Evolutionary conservation across 2,797 vertebrate species (phyloP).

Genomic region (Carcharodon carcharias): DNA sequence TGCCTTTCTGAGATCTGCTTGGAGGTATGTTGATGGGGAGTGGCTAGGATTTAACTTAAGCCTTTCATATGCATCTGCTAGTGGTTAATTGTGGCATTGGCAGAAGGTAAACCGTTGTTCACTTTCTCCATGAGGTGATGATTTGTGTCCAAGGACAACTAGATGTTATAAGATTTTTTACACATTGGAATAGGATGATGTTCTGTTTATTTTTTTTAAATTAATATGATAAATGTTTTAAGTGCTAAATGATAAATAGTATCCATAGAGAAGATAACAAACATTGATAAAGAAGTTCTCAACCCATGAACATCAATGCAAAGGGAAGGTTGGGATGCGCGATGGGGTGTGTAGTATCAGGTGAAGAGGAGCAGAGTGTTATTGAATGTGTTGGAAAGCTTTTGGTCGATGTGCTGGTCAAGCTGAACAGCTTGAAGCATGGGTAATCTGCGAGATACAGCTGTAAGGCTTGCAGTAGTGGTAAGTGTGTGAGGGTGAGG

Average conservation of each 20-base stretch:
- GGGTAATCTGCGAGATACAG: no score
- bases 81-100: not conserved
- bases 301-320: not conserved
- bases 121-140: not conserved
- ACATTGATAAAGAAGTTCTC: not conserved
- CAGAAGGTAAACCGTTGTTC: not conserved
- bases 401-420: no score
- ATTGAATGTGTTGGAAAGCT: not conserved
- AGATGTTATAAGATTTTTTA: not conserved
- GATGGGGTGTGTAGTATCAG: not conserved
- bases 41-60: not conserved
- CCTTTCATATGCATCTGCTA: not conserved
- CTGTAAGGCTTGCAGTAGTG: no score
- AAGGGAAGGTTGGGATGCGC: not conserved
- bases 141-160: not conserved
- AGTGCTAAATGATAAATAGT: not conserved
- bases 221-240: not conserved
- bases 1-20: not conserved
- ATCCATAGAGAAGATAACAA: not conserved
- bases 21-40: not conserved
- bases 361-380: not conserved
- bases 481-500: no score
- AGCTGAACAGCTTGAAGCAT: no score
- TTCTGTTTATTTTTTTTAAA: not conserved
- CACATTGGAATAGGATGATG: not conserved